Base-by-base conservation (phyloP, 2,797 vertebrate genomes). In the Muraenolepis orangiensis region DNA sequence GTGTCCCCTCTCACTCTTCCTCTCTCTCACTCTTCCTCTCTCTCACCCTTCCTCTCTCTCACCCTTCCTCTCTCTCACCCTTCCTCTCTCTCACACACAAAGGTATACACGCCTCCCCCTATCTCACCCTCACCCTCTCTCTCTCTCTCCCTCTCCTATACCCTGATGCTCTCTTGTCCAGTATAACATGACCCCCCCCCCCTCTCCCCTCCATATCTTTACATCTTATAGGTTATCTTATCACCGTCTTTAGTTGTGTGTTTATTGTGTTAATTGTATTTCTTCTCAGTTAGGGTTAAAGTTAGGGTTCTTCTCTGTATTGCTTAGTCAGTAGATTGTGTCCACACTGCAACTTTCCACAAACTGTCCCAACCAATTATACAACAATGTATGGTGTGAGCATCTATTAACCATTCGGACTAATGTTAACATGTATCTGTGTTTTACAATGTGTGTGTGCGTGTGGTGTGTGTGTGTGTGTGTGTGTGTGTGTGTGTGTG, bases 121-220 rank as follows among this genome's bases (percentile, higher is more conserved):
- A 18, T 36, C 57, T 29, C 57, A 20, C 30, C 36, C 10, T 34
- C 16, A 28, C 68, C 66, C 69, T 42, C 73, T 42, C 57, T 75
- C 38, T 16, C 67, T 8, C 78, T 7, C 76, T 66, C 68, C 66
- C 72, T 66, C 23, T 66, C 64, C 32, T n/a, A 18, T n/a, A 32
- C 31, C 28, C 42, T 46, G 18, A 5, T 51, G 42, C 12, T 5
- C 42, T 51, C 18, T 51, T 4, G 12, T 51, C 42, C n/a, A 61
- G n/a, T 8, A 11, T 61, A 11, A 61, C n/a, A 26, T 23, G n/a
- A 61, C 51, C n/a, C 26, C 23, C 40, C 40, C 40, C n/a, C 26
- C 23, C 40, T 14, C 40, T 46, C 40, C 57, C 23, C 8, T 64
- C 23, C 57, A 26, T 12, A 64, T 64, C n/a, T 13, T 26, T 57